These are phyloP conservation scores for Pelecanoides urinatrix DNA, from an alignment of 2,113 vertebrate genomes.

Conservation along the genomic window DNA sequence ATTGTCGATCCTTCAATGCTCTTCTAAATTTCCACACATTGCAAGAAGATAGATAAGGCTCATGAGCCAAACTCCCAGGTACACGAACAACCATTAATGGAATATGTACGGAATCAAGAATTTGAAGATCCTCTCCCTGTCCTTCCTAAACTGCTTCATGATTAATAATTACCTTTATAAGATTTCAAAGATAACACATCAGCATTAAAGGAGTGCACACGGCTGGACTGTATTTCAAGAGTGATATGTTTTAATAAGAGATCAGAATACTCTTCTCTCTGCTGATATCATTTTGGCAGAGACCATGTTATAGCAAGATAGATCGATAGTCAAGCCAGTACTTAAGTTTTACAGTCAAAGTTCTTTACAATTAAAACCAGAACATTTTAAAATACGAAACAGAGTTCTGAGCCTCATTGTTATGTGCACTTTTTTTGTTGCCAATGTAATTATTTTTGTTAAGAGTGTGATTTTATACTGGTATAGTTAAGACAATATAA, in stretches of 20 bases:
- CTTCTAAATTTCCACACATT: neutral
- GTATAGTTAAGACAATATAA: neutral
- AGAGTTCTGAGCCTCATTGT: neutral
- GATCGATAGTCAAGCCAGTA: neutral
- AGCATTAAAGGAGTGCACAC: neutral
- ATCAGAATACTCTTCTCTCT: neutral
- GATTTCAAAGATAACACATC: neutral
- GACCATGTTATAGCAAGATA: neutral
- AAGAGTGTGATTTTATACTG: neutral
- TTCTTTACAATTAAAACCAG: neutral
- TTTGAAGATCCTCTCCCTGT: neutral
- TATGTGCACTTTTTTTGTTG: neutral
- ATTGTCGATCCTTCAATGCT: neutral
- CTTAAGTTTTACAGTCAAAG: neutral
- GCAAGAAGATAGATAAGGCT: neutral
- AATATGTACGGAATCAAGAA: neutral
- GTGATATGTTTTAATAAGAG: neutral
- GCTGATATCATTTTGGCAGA: neutral
- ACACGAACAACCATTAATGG: neutral
- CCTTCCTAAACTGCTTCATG: neutral
- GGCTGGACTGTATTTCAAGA: neutral
- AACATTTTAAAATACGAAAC: neutral
- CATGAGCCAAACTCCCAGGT: neutral
- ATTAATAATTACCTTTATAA: neutral
- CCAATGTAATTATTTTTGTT: neutral